Evolutionary conservation across 2,113 vertebrate genomes (phyloP).

Genomic region (Brachyhypopomus gauderio): DNA sequence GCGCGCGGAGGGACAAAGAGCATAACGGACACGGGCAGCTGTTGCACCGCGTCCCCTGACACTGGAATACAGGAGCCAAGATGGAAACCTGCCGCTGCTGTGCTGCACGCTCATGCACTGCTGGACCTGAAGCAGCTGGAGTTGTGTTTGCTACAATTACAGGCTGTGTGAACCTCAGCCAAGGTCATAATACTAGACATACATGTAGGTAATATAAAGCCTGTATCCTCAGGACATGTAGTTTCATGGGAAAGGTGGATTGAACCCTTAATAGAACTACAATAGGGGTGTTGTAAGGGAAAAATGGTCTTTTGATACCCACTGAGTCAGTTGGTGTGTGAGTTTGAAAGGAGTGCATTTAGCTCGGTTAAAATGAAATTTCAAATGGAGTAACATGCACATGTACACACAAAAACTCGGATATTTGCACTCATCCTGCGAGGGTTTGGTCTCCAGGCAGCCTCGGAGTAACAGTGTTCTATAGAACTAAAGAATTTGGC

Average conservation of each 20-base stretch:
- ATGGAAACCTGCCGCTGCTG: not conserved
- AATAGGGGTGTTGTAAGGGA: not conserved
- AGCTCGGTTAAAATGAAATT: too few species aligned
- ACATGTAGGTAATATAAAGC: not conserved
- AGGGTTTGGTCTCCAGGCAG: conserved; percentile 51
- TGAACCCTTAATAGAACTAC: not conserved
- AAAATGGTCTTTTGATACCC: too few species aligned
- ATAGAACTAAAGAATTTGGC: conserved; percentile 65
- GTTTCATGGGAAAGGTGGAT: too few species aligned
- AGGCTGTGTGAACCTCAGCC: too few species aligned
- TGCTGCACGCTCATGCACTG: not conserved
- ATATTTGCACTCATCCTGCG: conserved; percentile 6
- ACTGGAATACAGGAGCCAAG: conserved; percentile 43
- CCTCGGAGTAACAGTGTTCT: conserved; percentile 64
- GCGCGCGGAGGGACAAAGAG: conserved; percentile 48
- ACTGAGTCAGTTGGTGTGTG: too few species aligned
- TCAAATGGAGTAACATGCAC: not conserved
- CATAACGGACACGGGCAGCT: conserved; percentile 67
- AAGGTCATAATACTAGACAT: not conserved
- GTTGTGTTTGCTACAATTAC: too few species aligned
- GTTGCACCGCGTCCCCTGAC: conserved; percentile 59
- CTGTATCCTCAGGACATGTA: too few species aligned
- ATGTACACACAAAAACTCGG: not conserved
- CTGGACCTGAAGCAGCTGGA: too few species aligned
- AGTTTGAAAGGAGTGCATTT: too few species aligned